These are phyloP conservation scores for Slavum lentiscoides DNA, from an alignment of 2,888 invertebrate genomes.

Conservation along the genomic window DNA sequence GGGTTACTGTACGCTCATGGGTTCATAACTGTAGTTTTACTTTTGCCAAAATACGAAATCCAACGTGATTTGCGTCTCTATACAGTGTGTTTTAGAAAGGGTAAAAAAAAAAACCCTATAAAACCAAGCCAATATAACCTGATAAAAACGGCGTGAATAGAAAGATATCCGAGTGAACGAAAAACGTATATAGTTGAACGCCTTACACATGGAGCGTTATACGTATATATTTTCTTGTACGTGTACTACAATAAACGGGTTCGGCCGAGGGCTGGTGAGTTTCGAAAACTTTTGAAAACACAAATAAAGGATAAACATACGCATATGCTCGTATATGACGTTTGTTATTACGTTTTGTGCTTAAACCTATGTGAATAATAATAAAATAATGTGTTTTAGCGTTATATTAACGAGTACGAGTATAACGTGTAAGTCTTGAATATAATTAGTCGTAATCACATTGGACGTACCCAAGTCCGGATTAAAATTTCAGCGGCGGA, in stretches of 20 bases:
- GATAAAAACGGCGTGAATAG: too few species aligned
- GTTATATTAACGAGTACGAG: neutral
- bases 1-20: too few species aligned
- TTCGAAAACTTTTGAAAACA: conserved; percentile 17
- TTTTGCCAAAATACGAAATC: too few species aligned
- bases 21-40: too few species aligned
- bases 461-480: too few species aligned
- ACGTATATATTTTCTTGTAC: neutral
- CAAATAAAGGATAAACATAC: conserved; percentile 25
- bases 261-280: neutral
- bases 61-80: too few species aligned
- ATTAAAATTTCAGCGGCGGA: too few species aligned
- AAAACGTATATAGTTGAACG: too few species aligned
- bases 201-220: neutral
- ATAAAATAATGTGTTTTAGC: neutral
- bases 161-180: too few species aligned
- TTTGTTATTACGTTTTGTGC: neutral
- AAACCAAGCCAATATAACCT: too few species aligned
- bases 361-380: neutral
- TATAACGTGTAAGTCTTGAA: neutral
- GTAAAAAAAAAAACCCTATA: too few species aligned
- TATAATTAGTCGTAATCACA: neutral
- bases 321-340: neutral
- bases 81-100: too few species aligned
- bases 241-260: neutral